Base-by-base conservation (phyloP, 2,888 invertebrate genomes). In the Melolontha melolontha region DNA sequence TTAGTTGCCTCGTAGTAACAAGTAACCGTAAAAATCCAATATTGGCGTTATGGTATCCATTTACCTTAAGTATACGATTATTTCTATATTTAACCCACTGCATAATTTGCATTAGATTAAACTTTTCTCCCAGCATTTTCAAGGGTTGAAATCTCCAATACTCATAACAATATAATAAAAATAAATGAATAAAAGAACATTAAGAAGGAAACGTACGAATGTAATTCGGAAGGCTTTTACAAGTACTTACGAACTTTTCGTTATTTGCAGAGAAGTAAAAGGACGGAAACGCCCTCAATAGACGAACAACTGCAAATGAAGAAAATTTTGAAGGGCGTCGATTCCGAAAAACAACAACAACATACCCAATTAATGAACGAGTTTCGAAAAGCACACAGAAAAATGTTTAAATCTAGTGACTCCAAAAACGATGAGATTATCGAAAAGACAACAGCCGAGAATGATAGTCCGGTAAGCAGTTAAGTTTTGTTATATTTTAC, bases 291-390 rank as follows among this genome's bases (percentile, higher is more conserved):
- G 67, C 79, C 79, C 5, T 77, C 81, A 12, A 82, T 82, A 63
- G 82, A 81, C 63, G 83, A 84, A 69, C 81, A 83, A 73, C 66
- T 83, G 22, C 82, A 83, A 72, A 81, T 79, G 74, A 84, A 82
- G 71, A 82, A 82, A 66, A 77, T 81, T 68, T 67, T 77, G 42
- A 87, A 83, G 77, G 83, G 76, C 72, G 86, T 82, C 22, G 88
- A 88, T 72, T 86, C 87, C 62, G 90, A 91, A 70, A 88, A 89
- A 79, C 87, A 89, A 74, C 88, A 88, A 75, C 89, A 90, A 73
- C 93, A 93, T 78, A 88, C 89, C 74, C 91, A 91, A 75, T 83
- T 95, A 71, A 95, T 95, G 92, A 92, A 95, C 82, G 95, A 95
- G 84, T 95, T 95, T 81, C 94, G 93, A 81, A 91, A 91, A 78